Conservation (phyloP, 2,113 vertebrate species). For the Acanthisitta chloris region DNA sequence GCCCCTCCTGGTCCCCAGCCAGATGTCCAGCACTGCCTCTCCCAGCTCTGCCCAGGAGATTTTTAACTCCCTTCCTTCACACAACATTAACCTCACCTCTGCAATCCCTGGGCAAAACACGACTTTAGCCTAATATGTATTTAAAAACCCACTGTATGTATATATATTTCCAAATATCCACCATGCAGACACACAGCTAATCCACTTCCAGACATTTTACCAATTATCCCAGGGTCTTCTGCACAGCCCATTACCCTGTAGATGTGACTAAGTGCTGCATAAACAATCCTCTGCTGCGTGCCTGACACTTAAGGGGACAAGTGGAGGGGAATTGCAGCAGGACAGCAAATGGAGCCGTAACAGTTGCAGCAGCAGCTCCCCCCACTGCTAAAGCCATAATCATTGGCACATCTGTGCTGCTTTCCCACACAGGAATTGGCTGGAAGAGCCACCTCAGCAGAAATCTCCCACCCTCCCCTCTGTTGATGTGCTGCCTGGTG, state of each 20-base stretch:
- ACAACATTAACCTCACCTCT: neutral
- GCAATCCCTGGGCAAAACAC: neutral
- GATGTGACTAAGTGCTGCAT: slow-evolving; percentile 48
- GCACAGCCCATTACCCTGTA: slow-evolving; percentile 40
- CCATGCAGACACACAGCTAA: neutral
- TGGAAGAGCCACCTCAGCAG: neutral
- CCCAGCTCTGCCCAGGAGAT: neutral
- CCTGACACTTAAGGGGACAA: slow-evolving; percentile 49
- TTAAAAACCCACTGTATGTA: neutral
- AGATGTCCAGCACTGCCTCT: neutral
- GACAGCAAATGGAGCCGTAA: slow-evolving; percentile 21
- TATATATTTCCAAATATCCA: neutral
- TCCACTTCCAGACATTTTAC: slow-evolving; percentile 31
- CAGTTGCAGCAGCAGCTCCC: neutral
- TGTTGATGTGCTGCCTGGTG: rapidly evolving
- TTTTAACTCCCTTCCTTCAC: neutral
- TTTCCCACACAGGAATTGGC: neutral
- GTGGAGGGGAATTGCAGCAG: slow-evolving; percentile 32
- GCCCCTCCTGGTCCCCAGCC: neutral
- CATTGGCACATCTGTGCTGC: neutral
- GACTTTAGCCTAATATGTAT: slow-evolving; percentile 15
- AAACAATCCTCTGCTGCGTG: slow-evolving; percentile 31
- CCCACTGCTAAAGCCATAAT: neutral
- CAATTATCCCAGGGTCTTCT: slow-evolving; percentile 26
- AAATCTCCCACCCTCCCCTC: neutral